Percentiles rank a stretch among this genome's conserved stretches.
These are phyloP conservation scores for Naso thynnoides DNA, from an alignment of 2,797 vertebrate species.

Conservation along the genomic window DNA sequence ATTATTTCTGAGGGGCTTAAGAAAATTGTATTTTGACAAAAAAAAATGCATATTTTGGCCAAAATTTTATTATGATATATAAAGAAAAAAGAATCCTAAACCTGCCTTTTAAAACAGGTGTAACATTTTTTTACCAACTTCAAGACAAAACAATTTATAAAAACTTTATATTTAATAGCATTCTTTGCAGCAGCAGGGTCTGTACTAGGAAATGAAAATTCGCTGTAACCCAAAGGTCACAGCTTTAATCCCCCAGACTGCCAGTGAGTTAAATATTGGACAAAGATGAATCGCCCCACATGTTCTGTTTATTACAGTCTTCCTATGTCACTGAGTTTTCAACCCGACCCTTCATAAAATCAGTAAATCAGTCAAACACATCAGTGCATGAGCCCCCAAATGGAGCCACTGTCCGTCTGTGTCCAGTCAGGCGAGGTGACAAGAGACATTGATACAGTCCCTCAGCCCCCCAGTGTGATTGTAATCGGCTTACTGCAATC, in stretches of 20 bases:
- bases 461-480: conserved; percentile 49
- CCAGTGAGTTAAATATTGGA: background rate
- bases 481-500: conserved; percentile 69
- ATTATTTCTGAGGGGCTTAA: too few relatives aligned
- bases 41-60: too few relatives aligned
- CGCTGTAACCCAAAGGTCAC: conserved; percentile 11
- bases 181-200: background rate
- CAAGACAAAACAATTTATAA: background rate
- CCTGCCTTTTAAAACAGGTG: too few relatives aligned
- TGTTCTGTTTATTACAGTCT: background rate
- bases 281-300: background rate
- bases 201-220: background rate
- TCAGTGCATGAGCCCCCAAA: background rate
- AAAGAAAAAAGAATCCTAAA: too few relatives aligned
- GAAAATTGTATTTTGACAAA: too few relatives aligned
- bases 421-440: conserved; percentile 39
- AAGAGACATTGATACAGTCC: conserved; percentile 42
- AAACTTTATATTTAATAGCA: background rate
- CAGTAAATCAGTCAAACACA: conserved; percentile 25
- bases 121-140: background rate
- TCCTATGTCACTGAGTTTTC: background rate
- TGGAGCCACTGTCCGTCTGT: conserved; percentile 29
- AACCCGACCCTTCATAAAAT: conserved; percentile 23
- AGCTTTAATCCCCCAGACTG: conserved; percentile 10
- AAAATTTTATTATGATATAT: too few relatives aligned